These are phyloP conservation scores for Ia io DNA, from an alignment of 2,113 vertebrate genomes.

Conservation along the genomic window DNA sequence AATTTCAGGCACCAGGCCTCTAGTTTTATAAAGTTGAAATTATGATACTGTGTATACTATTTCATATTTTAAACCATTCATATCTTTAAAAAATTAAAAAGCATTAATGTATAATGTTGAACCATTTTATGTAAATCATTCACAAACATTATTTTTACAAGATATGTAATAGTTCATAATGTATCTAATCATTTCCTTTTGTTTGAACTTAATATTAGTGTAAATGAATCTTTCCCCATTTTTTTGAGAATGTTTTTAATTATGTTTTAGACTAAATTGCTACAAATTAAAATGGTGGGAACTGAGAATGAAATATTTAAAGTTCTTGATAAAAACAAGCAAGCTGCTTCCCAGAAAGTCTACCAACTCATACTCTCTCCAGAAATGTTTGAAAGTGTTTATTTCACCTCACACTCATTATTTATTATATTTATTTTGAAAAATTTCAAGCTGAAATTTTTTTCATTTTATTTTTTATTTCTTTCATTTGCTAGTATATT, in stretches of 20 bases:
- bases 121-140: not conserved
- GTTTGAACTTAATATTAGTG: not conserved
- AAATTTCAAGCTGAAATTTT: not conserved
- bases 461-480: not conserved
- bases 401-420: not conserved
- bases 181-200: not conserved
- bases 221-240: not conserved
- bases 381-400: not conserved
- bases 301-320: not conserved
- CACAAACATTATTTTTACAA: not conserved
- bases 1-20: too few relatives aligned
- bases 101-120: not conserved
- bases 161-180: not conserved
- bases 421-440: not conserved
- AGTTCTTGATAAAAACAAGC: not conserved
- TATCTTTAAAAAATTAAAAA: not conserved
- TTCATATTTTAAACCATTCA: not conserved
- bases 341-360: not conserved
- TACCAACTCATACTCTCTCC: not conserved
- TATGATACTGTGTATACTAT: not conserved
- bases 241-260: too few relatives aligned
- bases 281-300: not conserved
- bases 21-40: not conserved
- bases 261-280: not conserved
- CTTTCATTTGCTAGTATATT: not conserved